Conservation (phyloP, 2,888 invertebrate species). For the Eurois occulta region DNA sequence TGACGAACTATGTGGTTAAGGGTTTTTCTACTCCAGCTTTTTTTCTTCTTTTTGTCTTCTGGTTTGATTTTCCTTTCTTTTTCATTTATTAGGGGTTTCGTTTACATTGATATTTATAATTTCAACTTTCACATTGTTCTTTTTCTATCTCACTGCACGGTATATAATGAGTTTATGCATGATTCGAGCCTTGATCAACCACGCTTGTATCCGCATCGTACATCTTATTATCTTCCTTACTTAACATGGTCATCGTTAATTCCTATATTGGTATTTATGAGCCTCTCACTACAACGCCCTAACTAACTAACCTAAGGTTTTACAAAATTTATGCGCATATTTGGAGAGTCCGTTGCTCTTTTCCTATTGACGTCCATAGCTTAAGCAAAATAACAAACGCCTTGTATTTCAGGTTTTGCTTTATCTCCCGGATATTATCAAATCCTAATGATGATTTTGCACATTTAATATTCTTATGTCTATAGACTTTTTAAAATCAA, state of each 20-base stretch:
- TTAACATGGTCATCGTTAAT: slow-evolving; percentile 4
- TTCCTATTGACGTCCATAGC: slow-evolving; percentile 20
- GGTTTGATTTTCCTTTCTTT: not conserved
- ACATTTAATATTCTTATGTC: not conserved
- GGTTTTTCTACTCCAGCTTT: not conserved
- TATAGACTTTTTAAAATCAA: not conserved
- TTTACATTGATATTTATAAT: not conserved
- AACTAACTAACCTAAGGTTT: slow-evolving; percentile 14
- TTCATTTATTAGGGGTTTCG: not conserved
- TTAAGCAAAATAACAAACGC: slow-evolving; percentile 26
- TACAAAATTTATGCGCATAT: slow-evolving; percentile 56
- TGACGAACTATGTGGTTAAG: not conserved
- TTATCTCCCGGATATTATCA: slow-evolving; percentile 30
- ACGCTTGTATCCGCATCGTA: not conserved
- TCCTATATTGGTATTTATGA: slow-evolving; percentile 13
- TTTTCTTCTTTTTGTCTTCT: not conserved
- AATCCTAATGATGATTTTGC: not conserved
- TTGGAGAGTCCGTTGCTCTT: slow-evolving; percentile 51
- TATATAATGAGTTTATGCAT: not conserved
- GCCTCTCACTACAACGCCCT: slow-evolving; percentile 16
- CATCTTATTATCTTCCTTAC: not conserved
- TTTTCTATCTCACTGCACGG: too few species aligned
- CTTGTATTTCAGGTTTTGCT: slow-evolving; percentile 25
- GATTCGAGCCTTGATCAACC: not conserved
- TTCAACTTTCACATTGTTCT: not conserved